phyloP scores from a whole-genome alignment of 1,140 invertebrate genomes.

The Capitella teleta region DNA sequence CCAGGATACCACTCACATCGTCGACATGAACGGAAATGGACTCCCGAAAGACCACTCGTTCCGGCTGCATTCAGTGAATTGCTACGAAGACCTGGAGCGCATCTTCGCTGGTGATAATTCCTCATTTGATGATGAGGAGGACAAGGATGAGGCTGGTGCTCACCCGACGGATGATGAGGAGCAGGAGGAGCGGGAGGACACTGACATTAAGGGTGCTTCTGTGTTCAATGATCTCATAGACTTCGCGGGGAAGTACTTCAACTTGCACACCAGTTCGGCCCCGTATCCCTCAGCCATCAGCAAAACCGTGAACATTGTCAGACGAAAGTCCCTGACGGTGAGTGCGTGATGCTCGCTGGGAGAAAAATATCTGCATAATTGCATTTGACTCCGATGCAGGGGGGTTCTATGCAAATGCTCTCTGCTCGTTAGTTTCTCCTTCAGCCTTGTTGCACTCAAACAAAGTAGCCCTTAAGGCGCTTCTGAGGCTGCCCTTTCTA shows the following conservation, averaged over 20 bases:
- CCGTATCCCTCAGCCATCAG: slow-evolving; percentile 69
- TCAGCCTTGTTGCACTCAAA: too few species aligned
- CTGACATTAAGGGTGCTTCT: not conserved
- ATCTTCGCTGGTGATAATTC: not conserved
- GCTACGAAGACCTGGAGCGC: slow-evolving; percentile 1
- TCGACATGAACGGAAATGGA: not conserved
- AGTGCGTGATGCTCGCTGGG: not conserved
- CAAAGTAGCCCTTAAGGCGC: too few species aligned
- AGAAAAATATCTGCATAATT: not conserved
- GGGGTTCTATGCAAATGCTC: not conserved
- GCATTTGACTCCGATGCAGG: not conserved
- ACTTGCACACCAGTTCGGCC: slow-evolving; percentile 66
- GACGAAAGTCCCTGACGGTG: slow-evolving; percentile 13
- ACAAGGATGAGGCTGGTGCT: slow-evolving; percentile 1
- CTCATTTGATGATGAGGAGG: slow-evolving; percentile 9
- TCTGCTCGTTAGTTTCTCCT: not conserved
- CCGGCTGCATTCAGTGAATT: not conserved
- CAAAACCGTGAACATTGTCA: slow-evolving; percentile 59
- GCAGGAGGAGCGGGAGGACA: not conserved
- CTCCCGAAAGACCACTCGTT: not conserved
- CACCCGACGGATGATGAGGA: slow-evolving; percentile 1
- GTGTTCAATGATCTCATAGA: slow-evolving; percentile 54
- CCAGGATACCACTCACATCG: not conserved
- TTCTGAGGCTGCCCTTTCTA: too few species aligned
- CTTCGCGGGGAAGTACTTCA: slow-evolving; percentile 87